Evolutionary conservation across 53 echinoderm and acorn worm genomes (phyloP).

Genomic region (Henricia sp.): DNA sequence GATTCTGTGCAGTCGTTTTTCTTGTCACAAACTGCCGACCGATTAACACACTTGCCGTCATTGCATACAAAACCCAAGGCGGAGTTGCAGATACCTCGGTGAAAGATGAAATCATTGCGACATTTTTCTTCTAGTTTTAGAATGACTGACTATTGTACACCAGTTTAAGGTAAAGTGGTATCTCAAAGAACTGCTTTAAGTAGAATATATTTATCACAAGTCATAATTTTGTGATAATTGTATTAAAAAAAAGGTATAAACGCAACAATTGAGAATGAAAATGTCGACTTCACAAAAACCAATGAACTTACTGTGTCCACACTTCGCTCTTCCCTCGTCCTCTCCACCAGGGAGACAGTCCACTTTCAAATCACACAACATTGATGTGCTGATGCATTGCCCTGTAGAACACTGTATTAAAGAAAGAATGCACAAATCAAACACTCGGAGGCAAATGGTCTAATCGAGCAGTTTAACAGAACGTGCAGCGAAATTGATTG

Average conservation of each 20-base stretch:
- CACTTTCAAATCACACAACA: slow-evolving; percentile 37
- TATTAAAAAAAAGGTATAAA: not conserved
- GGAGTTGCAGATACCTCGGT: slow-evolving; percentile 29
- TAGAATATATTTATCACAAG: not conserved
- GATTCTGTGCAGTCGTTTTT: not conserved
- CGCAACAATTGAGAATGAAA: not conserved
- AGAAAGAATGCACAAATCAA: not conserved
- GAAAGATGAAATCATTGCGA: not conserved
- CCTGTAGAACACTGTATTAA: slow-evolving; percentile 26
- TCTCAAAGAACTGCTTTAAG: not conserved
- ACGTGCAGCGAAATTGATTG: too few relatives aligned
- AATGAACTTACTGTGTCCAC: slow-evolving; percentile 35
- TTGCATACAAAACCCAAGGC: slow-evolving; percentile 13
- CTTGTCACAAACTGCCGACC: not conserved
- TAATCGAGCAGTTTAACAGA: too few relatives aligned
- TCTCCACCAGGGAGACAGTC: slow-evolving; percentile 50
- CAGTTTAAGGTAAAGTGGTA: not conserved
- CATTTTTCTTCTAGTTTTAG: slow-evolving; percentile 9
- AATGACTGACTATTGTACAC: not conserved
- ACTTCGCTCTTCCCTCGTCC: slow-evolving; percentile 14
- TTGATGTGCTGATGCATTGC: slow-evolving; percentile 45
- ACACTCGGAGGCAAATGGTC: too few relatives aligned
- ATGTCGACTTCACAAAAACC: not conserved
- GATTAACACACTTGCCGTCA: not conserved
- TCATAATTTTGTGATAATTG: not conserved